These are phyloP conservation scores for Drosophila atripex DNA, from an alignment of 2,888 invertebrate genomes.

Conservation along the genomic window DNA sequence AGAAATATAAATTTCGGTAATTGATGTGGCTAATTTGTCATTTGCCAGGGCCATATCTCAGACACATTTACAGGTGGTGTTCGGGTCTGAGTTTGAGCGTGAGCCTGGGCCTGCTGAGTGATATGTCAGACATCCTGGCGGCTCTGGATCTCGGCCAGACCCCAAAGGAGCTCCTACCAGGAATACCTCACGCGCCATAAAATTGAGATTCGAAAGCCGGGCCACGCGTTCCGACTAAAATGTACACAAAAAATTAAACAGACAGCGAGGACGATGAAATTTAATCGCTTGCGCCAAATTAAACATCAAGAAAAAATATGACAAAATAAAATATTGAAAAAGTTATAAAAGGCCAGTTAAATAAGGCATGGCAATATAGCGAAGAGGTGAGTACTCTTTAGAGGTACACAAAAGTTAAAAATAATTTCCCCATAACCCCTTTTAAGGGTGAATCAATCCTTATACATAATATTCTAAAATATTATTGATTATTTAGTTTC, in stretches of 20 bases:
- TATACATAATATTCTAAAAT: too few species aligned
- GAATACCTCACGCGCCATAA: constrained; percentile 53
- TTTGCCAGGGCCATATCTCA: constrained; percentile 68
- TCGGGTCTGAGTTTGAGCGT: not conserved
- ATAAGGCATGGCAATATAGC: not conserved
- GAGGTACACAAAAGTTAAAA: too few species aligned
- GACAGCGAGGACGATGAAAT: constrained; percentile 30
- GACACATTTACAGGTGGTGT: constrained; percentile 72
- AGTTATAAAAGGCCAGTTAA: constrained; percentile 24
- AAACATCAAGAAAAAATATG: constrained; percentile 54
- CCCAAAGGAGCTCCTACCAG: not conserved
- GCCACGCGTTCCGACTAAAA: constrained; percentile 49
- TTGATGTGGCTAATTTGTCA: constrained; percentile 80
- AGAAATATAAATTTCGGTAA: constrained; percentile 76
- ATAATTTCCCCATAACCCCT: too few species aligned
- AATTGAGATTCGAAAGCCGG: constrained; percentile 65
- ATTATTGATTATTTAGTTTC: not conserved
- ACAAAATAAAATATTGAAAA: constrained; percentile 39
- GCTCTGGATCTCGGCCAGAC: constrained; percentile 5
- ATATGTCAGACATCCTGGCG: constrained; percentile 62
- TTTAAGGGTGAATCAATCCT: too few species aligned
- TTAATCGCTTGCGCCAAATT: constrained; percentile 73
- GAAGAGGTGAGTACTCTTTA: constrained; percentile 1
- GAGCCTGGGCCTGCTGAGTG: constrained; percentile 48
- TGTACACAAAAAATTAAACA: constrained; percentile 2